Base-by-base conservation (phyloP, 2,888 invertebrate species). In the Pimpla rufipes region DNA sequence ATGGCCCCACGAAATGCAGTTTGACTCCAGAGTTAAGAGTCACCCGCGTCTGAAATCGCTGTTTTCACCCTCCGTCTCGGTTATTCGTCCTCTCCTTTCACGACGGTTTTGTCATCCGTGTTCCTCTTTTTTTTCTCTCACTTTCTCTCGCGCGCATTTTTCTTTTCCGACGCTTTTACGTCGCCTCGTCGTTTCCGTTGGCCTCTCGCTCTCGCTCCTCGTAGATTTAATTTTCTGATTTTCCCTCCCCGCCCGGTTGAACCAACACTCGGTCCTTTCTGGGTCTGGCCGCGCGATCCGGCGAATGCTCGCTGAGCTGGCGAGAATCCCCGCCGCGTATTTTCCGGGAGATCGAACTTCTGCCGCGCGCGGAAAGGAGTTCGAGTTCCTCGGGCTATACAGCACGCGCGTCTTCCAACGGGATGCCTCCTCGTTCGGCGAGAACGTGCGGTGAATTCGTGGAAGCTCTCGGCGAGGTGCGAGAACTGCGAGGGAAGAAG, bases 21-120 rank as follows among this genome's bases (percentile, higher is more conserved):
- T 88, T 89, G 90, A 90, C 89, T 91, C 75, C 79, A 84, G 81
- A 90, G 88, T 90, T 89, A 90, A 90, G 88, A 89, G 89, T 81
- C 70, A 62, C 50, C 62, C 59, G 76, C 74, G 83, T 35, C 35
- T 68, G 29, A 45, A 29, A 66, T 62, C 45, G 40, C 35, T 73
- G 42, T 64, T 71, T 71, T 77, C 57, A 35, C 66, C 29, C 37
- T 50, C 64, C 64, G 42, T 59, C 45, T 57, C 37, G 1, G 42
- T 29, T 50, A 11, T 50, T 67, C 21, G 11, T 50, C 40, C 16
- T 70, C 8, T 75, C 11, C 55, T 73, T 71, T 45, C 62, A 37
- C 2, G 8, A 37, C 16, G 50, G 57, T 74, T 75, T 64, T 68
- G 40, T 40, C 40, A 18, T 78, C 35, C 35, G 18, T 52, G 21